Conservation (phyloP, 2,888 invertebrate species). For the Callinectes sapidus region DNA sequence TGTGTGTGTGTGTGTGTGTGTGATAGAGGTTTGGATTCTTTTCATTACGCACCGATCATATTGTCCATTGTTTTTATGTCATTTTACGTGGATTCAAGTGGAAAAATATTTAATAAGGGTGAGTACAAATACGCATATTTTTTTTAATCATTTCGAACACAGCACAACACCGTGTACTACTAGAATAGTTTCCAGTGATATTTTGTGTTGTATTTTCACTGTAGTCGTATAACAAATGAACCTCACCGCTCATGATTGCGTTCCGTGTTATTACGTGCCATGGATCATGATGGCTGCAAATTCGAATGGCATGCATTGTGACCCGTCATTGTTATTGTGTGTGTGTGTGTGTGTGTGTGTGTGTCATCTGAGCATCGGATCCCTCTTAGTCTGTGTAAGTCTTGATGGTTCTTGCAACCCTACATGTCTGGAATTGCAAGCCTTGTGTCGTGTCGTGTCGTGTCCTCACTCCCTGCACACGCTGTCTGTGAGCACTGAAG, state of each 20-base stretch:
- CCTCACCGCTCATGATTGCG: neutral
- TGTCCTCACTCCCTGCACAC: neutral
- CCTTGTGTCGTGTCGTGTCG: neutral
- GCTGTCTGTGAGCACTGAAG: neutral
- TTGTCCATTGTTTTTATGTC: neutral
- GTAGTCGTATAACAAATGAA: neutral
- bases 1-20: neutral
- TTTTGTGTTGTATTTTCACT: neutral
- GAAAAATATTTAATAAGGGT: neutral
- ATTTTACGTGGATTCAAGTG: neutral
- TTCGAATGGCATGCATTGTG: neutral
- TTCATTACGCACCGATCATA: neutral
- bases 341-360: conserved; percentile 40
- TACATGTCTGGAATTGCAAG: conserved; percentile 4
- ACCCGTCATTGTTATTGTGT: neutral
- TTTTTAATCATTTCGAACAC: neutral
- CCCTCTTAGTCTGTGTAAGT: neutral
- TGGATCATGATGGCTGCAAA: neutral
- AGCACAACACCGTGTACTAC: neutral
- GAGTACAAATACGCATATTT: neutral
- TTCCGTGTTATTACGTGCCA: neutral
- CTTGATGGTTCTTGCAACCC: neutral
- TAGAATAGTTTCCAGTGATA: neutral
- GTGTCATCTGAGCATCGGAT: conserved; percentile 6
- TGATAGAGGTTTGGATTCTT: neutral